Evolutionary conservation across 2,113 vertebrate genomes (phyloP), one percentile per base, ranked within the genome.

Genomic region (Anhinga anhinga): DNA sequence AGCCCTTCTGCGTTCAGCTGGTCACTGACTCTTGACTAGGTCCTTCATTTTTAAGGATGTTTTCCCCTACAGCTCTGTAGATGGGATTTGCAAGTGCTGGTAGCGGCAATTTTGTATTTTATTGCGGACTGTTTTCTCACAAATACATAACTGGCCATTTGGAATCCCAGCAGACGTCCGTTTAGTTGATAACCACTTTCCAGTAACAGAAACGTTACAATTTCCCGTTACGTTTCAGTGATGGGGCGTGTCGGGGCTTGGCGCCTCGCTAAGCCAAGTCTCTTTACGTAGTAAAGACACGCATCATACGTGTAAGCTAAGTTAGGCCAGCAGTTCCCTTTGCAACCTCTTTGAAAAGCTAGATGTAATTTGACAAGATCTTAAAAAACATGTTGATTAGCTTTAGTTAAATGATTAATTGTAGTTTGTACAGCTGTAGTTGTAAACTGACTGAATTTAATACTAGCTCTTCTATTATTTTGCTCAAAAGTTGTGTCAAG

Each of bases 261-360:
- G 36, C 29, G 25, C 34, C 25, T 72, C 40, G 34, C 11, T 2
- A 11, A 38, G n/a, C 59, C 16, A 10, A n/a, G 36, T 4, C 30
- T 32, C 40, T 18, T 34, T 12, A 15, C 5, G 0, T 1, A 19
- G 11, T 2, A 29, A 29, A 12, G 42, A 13, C 8, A 2, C 0
- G 0, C 7, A 1, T 5, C 1, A 1, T 10, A 20, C 5, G 1
- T 4, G 9, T 2, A 14, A 29, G 15, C 26, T 23, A 2, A 0
- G 4, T 36, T 6, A 44, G 29, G 42, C 44, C 55, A 63, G 23
- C 29, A 27, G 36, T 15, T 50, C 42, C 66, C 56, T 32, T 22
- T 47, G 70, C 77, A 32, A 3, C 27, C 56, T 38, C 84, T n/a
- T 50, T 10, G 23, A 29, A 65, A 65, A 45, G 11, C 74, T 38